Evolutionary conservation across 35 echinoderm and acorn worm species (phyloP), one percentile per base, ranked within the genome.

Genomic region (Patiria miniata): DNA sequence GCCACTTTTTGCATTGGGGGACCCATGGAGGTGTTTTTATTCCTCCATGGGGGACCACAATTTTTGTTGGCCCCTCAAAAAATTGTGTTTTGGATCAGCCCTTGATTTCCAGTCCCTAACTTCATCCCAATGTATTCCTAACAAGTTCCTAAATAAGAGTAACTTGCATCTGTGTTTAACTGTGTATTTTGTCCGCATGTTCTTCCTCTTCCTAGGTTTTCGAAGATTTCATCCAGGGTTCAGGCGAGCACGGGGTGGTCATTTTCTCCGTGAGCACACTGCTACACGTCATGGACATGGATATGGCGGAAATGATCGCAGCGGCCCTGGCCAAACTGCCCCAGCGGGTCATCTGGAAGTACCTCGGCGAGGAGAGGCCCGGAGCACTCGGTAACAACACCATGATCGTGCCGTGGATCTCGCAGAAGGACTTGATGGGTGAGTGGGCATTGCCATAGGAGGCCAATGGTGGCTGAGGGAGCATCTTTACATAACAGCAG

Each of bases 321-420:
- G 12, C 51, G 37, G 79, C 78, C 1, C 53, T 89, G 23, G 87
- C 78, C 32, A 57, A 60, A 65, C 36, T 89, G 10, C 87, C 87
- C 2, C 87, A 89, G 58, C 54, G 65, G 16, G 87, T 89, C 32
- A 39, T 89, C 36, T 89, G 87, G 87, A 89, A 89, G 36, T 82
- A 23, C 21, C 1, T 21, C 17, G 86, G 73, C 1, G 83, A 86
- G 2, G 40, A 79, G 34, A 34, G 9, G 16, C 77, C 79, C 15
- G 8, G 52, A 8, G n/a, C 32, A 14, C 5, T 82, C 30, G 78
- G 78, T 8, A 59, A 77, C 54, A 89, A 89, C 39, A 80, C 78
- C 4, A 82, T 55, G 79, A 29, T 89, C 21, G 37, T 55, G 32
- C 15, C 39, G 18, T 89, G 87, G 87, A 30, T 89, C 29, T 61